A percentile compares a stretch with the other conserved stretches of the same genome.
phyloP scores from a whole-genome alignment of 2,888 invertebrate species.

The Mamestra brassicae region DNA sequence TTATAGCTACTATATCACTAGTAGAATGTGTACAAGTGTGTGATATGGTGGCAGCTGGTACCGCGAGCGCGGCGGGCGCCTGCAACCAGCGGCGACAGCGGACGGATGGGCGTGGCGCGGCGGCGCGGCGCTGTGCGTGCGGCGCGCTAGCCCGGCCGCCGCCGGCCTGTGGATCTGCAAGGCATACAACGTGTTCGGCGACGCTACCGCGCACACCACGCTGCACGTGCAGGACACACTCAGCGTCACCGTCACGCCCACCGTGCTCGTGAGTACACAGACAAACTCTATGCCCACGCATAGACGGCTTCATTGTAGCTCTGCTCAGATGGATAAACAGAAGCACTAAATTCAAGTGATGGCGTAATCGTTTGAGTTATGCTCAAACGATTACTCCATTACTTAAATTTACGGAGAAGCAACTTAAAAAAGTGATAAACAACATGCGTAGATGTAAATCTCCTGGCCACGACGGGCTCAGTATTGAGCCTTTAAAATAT shows the following conservation, averaged over 20 bases:
- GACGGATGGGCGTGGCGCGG: conserved; percentile 92
- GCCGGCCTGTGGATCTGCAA: conserved; percentile 93
- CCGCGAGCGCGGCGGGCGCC: conserved; percentile 89
- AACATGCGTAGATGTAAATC: too few species aligned
- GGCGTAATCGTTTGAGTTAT: too few species aligned
- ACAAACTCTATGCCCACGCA: too few species aligned
- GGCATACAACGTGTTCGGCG: conserved; percentile 93
- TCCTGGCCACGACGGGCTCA: too few species aligned
- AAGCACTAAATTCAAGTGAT: too few species aligned
- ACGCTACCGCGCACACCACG: conserved; percentile 92
- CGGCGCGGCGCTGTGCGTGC: conserved; percentile 93
- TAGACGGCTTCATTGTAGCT: background rate
- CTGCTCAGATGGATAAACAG: background rate
- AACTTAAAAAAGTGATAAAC: too few species aligned
- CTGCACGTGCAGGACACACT: conserved; percentile 92
- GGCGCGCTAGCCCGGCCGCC: conserved; percentile 91
- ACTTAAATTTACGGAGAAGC: too few species aligned
- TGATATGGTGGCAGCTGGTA: conserved; percentile 87
- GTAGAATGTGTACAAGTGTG: background rate
- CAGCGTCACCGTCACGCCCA: conserved; percentile 91
- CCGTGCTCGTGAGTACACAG: conserved; percentile 86
- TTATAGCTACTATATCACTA: too few species aligned
- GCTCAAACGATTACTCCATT: too few species aligned
- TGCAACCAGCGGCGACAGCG: conserved; percentile 75
- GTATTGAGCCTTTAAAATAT: too few species aligned